A percentile compares a stretch with the other conserved stretches of the same genome.
Conservation (phyloP, 1,140 invertebrate species). For the Drosophila sechellia region DNA sequence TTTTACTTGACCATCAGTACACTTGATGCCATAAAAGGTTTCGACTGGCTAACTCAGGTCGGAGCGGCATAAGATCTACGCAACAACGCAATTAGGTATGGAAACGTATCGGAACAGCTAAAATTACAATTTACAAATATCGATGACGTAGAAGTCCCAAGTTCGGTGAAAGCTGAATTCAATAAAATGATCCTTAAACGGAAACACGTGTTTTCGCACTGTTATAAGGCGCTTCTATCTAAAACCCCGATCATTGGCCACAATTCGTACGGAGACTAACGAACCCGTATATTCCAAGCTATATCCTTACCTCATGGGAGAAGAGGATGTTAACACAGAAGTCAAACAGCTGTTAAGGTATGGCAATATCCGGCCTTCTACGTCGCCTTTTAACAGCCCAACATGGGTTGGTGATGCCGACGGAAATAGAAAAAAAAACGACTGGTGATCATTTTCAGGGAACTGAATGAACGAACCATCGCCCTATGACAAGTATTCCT, state of each 20-base stretch:
- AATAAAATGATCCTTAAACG: neutral
- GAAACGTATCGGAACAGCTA: neutral
- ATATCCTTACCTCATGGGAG: neutral
- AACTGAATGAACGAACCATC: slow-evolving; percentile 32
- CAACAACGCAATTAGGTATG: neutral
- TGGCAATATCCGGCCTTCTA: too few species aligned
- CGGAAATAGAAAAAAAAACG: too few species aligned
- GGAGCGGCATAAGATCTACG: neutral
- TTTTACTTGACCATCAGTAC: neutral
- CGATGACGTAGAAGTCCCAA: neutral
- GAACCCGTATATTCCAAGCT: neutral
- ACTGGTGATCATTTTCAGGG: too few species aligned
- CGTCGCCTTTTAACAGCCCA: too few species aligned
- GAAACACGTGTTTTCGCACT: neutral
- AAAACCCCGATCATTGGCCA: neutral
- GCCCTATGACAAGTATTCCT: slow-evolving; percentile 85
- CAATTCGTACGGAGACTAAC: slow-evolving; percentile 1
- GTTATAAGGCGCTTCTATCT: too few species aligned
- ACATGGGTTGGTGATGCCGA: too few species aligned
- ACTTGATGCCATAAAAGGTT: neutral
- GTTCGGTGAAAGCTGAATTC: neutral
- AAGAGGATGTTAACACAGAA: too few species aligned
- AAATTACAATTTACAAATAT: neutral
- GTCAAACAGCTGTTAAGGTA: too few species aligned
- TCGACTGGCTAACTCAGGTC: neutral